phyloP scores from a whole-genome alignment of 2,797 vertebrate genomes.

The Micropoecilia bifurca region DNA sequence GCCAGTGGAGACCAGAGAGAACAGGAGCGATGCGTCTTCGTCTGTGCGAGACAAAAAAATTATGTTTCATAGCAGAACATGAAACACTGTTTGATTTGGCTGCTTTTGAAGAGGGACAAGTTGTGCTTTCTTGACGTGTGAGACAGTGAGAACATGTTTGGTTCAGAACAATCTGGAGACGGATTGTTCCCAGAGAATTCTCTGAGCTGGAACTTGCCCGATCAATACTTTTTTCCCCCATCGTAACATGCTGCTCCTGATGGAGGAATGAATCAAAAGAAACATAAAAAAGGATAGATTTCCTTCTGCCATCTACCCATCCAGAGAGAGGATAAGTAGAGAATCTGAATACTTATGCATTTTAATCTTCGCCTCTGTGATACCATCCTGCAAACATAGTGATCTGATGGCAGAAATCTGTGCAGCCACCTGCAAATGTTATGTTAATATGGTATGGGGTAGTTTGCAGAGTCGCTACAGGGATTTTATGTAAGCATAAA shows the following conservation, averaged over 20 bases:
- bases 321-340: constrained; percentile 9
- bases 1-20: neutral
- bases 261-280: constrained; percentile 35
- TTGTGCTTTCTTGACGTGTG: constrained; percentile 21
- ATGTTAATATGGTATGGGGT: constrained; percentile 23
- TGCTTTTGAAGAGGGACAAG: constrained; percentile 33
- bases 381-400: constrained; percentile 21
- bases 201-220: constrained; percentile 41
- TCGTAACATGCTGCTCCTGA: constrained; percentile 35
- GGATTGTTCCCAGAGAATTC: constrained; percentile 42
- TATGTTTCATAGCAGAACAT: constrained; percentile 27
- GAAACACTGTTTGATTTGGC: constrained; percentile 38
- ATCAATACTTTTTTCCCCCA: constrained; percentile 51
- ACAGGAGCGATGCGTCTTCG: neutral
- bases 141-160: constrained; percentile 26
- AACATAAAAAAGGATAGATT: constrained; percentile 39
- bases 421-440: constrained; percentile 20
- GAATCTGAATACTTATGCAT: constrained; percentile 23
- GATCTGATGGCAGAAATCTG: constrained; percentile 12
- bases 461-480: constrained; percentile 35
- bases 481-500: constrained; percentile 58
- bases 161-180: constrained; percentile 36
- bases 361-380: constrained; percentile 26
- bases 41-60: neutral
- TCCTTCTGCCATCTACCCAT: constrained; percentile 29